phyloP scores from a whole-genome alignment of 2,888 invertebrate species.

The Villa cingulata region DNA sequence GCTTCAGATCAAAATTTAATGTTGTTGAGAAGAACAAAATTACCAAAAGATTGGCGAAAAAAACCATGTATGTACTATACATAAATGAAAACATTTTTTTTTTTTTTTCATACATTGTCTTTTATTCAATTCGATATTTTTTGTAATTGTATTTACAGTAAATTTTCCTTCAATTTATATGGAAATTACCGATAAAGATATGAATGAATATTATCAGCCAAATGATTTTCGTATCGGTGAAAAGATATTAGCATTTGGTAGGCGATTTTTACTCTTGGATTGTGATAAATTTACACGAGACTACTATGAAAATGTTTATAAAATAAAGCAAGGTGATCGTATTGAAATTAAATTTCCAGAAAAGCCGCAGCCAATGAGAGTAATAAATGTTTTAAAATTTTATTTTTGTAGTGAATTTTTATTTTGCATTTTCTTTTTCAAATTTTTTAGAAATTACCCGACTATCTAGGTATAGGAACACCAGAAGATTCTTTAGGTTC shows the following conservation, averaged over 20 bases:
- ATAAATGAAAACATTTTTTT: slow-evolving; percentile 8
- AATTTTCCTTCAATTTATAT: slow-evolving; percentile 51
- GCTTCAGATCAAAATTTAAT: slow-evolving; percentile 58
- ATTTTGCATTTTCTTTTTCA: not conserved
- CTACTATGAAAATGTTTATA: slow-evolving; percentile 44
- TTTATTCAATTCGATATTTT: not conserved
- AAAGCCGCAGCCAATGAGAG: slow-evolving; percentile 17
- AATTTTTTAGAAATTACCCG: slow-evolving; percentile 12
- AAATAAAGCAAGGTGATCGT: slow-evolving; percentile 19
- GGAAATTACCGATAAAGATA: slow-evolving; percentile 56
- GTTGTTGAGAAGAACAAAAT: slow-evolving; percentile 57
- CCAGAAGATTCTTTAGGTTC: slow-evolving; percentile 66
- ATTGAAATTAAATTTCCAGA: slow-evolving; percentile 27
- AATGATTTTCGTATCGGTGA: slow-evolving; percentile 63
- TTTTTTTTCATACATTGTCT: too few species aligned
- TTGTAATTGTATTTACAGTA: slow-evolving; percentile 26
- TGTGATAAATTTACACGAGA: slow-evolving; percentile 68
- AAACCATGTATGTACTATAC: slow-evolving; percentile 36
- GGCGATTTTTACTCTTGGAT: slow-evolving; percentile 60
- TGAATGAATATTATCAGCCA: slow-evolving; percentile 64
- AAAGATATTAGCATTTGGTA: slow-evolving; percentile 53
- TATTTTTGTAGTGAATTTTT: too few species aligned
- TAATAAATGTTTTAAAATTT: slow-evolving; percentile 6
- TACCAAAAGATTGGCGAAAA: slow-evolving; percentile 59
- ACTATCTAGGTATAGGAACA: slow-evolving; percentile 42